Evolutionary conservation across 1,140 invertebrate species (phyloP), one percentile per base, ranked within the genome.

Genomic region (Scaptomyza graminum): DNA sequence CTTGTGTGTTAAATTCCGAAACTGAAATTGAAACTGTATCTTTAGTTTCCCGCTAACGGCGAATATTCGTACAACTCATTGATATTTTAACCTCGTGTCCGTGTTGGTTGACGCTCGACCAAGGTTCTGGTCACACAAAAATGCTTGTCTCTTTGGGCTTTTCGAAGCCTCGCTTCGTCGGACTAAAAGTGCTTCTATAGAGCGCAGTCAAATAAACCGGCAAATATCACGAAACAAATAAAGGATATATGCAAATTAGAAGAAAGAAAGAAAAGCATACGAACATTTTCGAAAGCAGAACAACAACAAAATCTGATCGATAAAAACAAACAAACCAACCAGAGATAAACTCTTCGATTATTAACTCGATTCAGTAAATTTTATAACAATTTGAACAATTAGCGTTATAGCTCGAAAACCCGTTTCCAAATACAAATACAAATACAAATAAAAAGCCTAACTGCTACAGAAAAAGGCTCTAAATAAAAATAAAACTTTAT

Each of bases 121-220:
- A 91, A 91, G 81, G 75, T 88, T 90, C 75, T 90, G 82, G 82
- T 68, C 79, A 67, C 74, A 88, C 75, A 41, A 91, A 91, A 89
- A 91, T 91, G 90, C 76, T 91, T 68, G 88, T 87, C 83, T 91
- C 79, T 74, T 91, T 87, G 77, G 84, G 90, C 81, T 90, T 68
- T 87, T 85, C 90, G 90, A 91, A 91, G 90, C 90, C 76, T 87
- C 62, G 90, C 90, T 91, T 91, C 90, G 90, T 91, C 78, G 87
- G 83, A 79, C 75, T 91, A 91, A 91, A 91, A 91, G 89, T 91
- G 90, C 90, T 91, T 75, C 88, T 87, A 70, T 91, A 90, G 79
- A 76, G 64, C 49, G 18, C 55, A 56, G 15, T 28, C 16, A 31
- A 75, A 62, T 47, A 46, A 60, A 54, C 18, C 61, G 47, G 44